Evolutionary conservation across 2,797 vertebrate species (phyloP), one percentile per base, ranked within the genome.

Genomic region (Parauchenoglanis punctatus): DNA sequence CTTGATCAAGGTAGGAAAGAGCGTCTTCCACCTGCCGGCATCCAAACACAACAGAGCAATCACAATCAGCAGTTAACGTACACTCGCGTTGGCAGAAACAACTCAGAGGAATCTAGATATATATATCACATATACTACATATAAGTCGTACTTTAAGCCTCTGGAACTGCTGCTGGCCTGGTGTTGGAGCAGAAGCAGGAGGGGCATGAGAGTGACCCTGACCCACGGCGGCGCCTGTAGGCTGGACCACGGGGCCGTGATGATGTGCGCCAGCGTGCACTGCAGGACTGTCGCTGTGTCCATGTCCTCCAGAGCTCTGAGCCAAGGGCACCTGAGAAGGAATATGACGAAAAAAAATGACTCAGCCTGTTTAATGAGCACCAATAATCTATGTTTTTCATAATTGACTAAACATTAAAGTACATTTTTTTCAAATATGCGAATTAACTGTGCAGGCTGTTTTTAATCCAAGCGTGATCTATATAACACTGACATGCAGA

Each of bases 121-220:
- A 35, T 35, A 35, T 35, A 35, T 81, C 6, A 49, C 46, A 6
- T 49, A 2, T 35, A 35, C 35, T 12, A 58, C 25, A 49, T n/a
- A 63, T 83, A 28, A 63, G 20, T 28, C 0, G 89, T 92, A 99
- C 99, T 97, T 99, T 99, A 56, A 99, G 96, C 88, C 99, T 96
- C 93, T 99, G 99, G 94, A 99, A 99, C 92, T 99, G 99, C 93
- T 98, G 97, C 93, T 99, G 98, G 58, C 99, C 99, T 94, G 99
- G 97, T n/a, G 97, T 94, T 7, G 98, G 97, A 83, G 97, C 95
- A 58, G 98, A 95, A 0, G 97, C 95, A 0, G 98, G 92, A 0
- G 97, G 93, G 20, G 97, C 94, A 80, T 99, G 98, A 31, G 96
- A 86, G 7, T 98, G 98, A 88, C 97, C 95, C 89, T 96, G 98